Base-by-base conservation (phyloP, 2,113 vertebrate species). In the Neomonachus schauinslandi region DNA sequence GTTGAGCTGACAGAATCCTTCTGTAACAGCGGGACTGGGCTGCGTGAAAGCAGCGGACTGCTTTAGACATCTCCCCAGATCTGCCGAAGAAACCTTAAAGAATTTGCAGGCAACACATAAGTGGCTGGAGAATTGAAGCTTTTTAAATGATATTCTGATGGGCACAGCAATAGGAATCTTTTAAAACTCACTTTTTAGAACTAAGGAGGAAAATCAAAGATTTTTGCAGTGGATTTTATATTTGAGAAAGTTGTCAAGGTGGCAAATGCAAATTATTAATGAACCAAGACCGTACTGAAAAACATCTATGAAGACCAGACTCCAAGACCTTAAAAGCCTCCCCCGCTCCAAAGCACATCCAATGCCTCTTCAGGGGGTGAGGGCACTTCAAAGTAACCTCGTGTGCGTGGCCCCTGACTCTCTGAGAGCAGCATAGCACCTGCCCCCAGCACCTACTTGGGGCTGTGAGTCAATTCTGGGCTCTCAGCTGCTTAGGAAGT, bases 141-240 rank as follows among this genome's bases (percentile, higher is more conserved):
- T 95, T 95, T 82, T 59, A 71, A 79, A 18, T 71, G 42, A 72
- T 63, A 55, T 92, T 88, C 86, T 67, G 28, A 91, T 61, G 31
- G 21, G 2, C 28, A 69, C 15, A 39, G 9, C 51, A 77, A 77
- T 46, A 42, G 26, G 36, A 21, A 46, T 90, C 80, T 76, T 94
- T 84, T n/a, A 89, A n/a, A 94, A 71, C 22, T 94, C 93, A 65
- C 18, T 59, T 79, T 79, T 72, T 14, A 81, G 53, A 92, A 57
- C 14, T 86, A 63, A 80, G n/a, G 16, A 13, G 46, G 16, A 83
- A 67, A 84, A 59, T 53, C 46, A 67, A 71, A 77, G 36, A 89
- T 26, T 65, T 88, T 79, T 86, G 39, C 28, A 63, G 13, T 49
- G 15, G 19, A 55, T 69, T 97, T 95, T 80, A 61, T 76, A 80